Evolutionary conservation across 2,888 invertebrate genomes (phyloP), one percentile per base, ranked within the genome.

Genomic region (Ferrisia virgata): DNA sequence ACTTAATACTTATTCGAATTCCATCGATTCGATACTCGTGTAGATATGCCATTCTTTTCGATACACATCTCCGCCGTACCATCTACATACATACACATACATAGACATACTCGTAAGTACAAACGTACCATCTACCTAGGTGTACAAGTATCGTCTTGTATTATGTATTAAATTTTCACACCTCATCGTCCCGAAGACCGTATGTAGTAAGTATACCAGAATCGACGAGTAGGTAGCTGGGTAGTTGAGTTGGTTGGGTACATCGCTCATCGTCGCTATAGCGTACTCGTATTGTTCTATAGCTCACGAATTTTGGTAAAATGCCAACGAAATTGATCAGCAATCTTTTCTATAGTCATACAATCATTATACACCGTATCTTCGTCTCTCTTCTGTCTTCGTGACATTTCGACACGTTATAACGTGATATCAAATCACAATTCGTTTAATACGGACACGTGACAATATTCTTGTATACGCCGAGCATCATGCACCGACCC

Each of bases 261-360:
- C n/a, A n/a, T n/a, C n/a, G n/a, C 3, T 8, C 18, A 47, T 18
- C 18, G 18, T 47, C 2, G 2, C 8, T 40, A 2, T 11, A 47
- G 18, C 47, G 72, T 72, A 13, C 33, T 18, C 72, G 33, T 72
- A 72, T 72, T 72, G 72, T 72, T 72, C 72, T 72, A 11, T 33
- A 22, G 72, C 31, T 72, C 72, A 72, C 72, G 72, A 72, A 72
- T 72, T 72, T 33, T 72, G 72, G 72, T 72, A 72, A 72, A 72
- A 72, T 72, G 72, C 72, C 72, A 72, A 36, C 72, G 72, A 72
- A 72, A 72, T 72, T 72, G 72, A 72, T 72, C 72, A 72, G 72
- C 31, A 72, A n/a, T 47, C 47, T 47, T 47, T 3, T 18, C n/a
- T n/a, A n/a, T n/a, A n/a, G 18, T 4, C 18, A 47, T 18, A 33